phyloP scores from a whole-genome alignment of 2,888 invertebrate species.

The Sminthurinus aureus region DNA sequence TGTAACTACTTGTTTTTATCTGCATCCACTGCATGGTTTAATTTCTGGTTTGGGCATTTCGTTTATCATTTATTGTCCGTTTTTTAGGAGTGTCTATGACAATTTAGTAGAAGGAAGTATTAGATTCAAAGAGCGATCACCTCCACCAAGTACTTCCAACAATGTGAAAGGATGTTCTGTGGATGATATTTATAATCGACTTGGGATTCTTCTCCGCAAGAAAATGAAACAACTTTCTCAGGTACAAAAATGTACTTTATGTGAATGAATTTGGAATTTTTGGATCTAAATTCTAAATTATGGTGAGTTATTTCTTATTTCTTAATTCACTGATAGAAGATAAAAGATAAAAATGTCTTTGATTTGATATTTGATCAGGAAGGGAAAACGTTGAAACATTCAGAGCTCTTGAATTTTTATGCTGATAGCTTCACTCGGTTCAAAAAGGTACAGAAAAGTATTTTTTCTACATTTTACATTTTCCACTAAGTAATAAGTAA shows the following conservation, averaged over 20 bases:
- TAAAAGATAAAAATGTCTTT: too few relatives aligned
- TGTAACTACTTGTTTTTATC: not conserved
- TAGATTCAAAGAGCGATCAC: not conserved
- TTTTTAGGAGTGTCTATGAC: constrained; percentile 10
- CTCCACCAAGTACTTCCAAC: too few relatives aligned
- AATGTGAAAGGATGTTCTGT: not conserved
- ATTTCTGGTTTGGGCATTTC: too few relatives aligned
- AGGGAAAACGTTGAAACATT: not conserved
- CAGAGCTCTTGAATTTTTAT: constrained; percentile 3
- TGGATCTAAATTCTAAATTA: not conserved
- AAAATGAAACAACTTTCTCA: constrained; percentile 6
- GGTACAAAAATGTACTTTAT: not conserved
- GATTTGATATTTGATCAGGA: not conserved
- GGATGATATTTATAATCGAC: constrained; percentile 6
- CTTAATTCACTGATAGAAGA: too few relatives aligned
- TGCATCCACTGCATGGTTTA: too few relatives aligned
- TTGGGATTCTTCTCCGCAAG: not conserved
- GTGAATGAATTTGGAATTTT: not conserved
- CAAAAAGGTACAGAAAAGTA: too few relatives aligned
- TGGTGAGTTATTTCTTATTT: not conserved
- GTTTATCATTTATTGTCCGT: not conserved
- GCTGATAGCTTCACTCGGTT: not conserved
- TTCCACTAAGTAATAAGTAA: too few relatives aligned
- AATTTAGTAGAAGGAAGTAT: constrained; percentile 3
- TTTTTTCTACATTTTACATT: too few relatives aligned